Evolutionary conservation across 2,113 vertebrate species (phyloP), one percentile per base, ranked within the genome.

Genomic region (Pao palembangensis): DNA sequence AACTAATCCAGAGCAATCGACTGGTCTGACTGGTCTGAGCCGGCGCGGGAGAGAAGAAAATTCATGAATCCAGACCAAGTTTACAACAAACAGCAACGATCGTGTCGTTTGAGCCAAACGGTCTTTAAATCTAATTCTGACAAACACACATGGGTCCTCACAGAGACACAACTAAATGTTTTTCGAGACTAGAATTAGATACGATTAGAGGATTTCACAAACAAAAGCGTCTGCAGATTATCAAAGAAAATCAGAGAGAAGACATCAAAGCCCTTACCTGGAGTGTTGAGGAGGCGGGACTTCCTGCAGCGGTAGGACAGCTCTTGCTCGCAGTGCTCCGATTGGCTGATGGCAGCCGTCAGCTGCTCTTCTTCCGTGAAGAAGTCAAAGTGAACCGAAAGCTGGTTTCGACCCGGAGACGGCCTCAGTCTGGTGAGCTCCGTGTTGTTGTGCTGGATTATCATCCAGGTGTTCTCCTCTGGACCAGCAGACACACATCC

Each of bases 251-350:
- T 3, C 5, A 1, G 16, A 44, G 43, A 12, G 43, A 16, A 44
- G 10, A 44, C 43, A 44, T 17, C 13, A 44, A 44, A 44, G 43
- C 17, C 1, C 47, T n/a, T 79, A 96, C 96, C 93, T 75, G 88
- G 82, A 46, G 92, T 93, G 79, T 93, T 93, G 69, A 92, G 85
- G 70, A 98, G 92, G 56, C 94, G 92, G 11, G 96, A 98, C 86
- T 91, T 96, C 90, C 88, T 96, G 91, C 96, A 98, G 76, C 91
- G 92, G 89, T 98, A 98, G 81, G 91, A 84, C 65, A 98, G 78
- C 52, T 96, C 93, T 88, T 98, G 96, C 23, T 95, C 90, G 18
- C 96, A 98, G 85, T 93, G 87, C 54, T 96, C 93, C 14, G 95
- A 94, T 8, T 89, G 92, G 83, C 85, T 82, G 82, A 95, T 93